phyloP scores from a whole-genome alignment of 1,140 invertebrate genomes.

The Ceratina japonica region DNA sequence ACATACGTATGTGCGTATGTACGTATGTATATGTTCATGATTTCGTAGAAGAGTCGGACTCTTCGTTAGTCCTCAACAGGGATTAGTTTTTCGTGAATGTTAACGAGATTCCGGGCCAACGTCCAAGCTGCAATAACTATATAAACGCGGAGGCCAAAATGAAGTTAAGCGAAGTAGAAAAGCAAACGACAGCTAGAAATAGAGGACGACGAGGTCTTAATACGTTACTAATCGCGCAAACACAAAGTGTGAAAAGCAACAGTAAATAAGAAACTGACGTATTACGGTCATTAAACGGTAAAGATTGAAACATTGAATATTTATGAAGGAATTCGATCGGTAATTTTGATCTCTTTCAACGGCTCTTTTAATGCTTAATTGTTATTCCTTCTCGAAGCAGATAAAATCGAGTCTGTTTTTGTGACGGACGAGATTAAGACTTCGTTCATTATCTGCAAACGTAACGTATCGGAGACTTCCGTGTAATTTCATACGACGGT shows the following conservation, averaged over 20 bases:
- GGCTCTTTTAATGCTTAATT: too few relatives aligned
- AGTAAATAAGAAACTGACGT: background rate
- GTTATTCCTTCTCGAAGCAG: too few relatives aligned
- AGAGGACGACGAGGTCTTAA: background rate
- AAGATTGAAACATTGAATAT: background rate
- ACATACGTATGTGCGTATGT: too few relatives aligned
- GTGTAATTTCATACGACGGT: background rate
- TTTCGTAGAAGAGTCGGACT: background rate
- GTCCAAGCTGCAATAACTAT: slow-evolving; percentile 21
- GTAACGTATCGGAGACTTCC: background rate
- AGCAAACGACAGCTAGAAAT: slow-evolving; percentile 26
- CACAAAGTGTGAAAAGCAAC: background rate
- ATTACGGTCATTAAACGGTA: too few relatives aligned
- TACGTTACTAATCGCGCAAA: background rate
- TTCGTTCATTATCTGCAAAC: background rate
- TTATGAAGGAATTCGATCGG: too few relatives aligned
- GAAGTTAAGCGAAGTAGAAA: slow-evolving; percentile 6
- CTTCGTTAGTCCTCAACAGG: background rate
- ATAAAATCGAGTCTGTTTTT: too few relatives aligned
- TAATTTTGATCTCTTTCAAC: background rate
- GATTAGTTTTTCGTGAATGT: background rate
- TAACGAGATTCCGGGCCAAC: slow-evolving; percentile 21
- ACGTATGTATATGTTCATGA: background rate
- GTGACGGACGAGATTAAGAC: too few relatives aligned
- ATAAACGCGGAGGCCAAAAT: slow-evolving; percentile 12